Conservation (phyloP, 2,888 invertebrate species). For the Apotomis turbidana region DNA sequence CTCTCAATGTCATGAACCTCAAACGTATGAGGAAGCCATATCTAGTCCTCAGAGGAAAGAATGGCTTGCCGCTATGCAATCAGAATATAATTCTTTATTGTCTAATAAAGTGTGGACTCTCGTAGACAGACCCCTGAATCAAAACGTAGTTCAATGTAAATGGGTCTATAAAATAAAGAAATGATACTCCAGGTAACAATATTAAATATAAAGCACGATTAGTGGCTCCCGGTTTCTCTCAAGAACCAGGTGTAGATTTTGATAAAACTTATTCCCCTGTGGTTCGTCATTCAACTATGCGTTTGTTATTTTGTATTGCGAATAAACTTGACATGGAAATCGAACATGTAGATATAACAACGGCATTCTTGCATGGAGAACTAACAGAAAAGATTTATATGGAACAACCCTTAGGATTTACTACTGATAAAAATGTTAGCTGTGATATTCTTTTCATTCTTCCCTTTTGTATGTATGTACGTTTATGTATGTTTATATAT, state of each 20-base stretch:
- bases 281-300: constrained; percentile 6
- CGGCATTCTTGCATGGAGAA: background rate
- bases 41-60: constrained; percentile 1
- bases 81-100: background rate
- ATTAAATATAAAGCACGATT: constrained; percentile 1
- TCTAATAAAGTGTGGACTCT: background rate
- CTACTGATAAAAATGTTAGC: background rate
- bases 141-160: background rate
- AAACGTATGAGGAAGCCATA: background rate
- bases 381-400: background rate
- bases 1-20: background rate
- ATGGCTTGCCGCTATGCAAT: constrained; percentile 2
- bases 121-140: background rate
- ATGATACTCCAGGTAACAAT: background rate
- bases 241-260: background rate
- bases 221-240: background rate
- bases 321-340: constrained; percentile 1
- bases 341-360: background rate
- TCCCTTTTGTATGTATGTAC: too few relatives aligned
- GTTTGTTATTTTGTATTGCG: background rate
- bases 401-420: background rate
- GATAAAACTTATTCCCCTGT: background rate
- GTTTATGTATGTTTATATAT: too few relatives aligned
- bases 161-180: background rate
- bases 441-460: too few relatives aligned